phyloP scores from a whole-genome alignment of 2,888 invertebrate genomes.

The Phasia obesa region DNA sequence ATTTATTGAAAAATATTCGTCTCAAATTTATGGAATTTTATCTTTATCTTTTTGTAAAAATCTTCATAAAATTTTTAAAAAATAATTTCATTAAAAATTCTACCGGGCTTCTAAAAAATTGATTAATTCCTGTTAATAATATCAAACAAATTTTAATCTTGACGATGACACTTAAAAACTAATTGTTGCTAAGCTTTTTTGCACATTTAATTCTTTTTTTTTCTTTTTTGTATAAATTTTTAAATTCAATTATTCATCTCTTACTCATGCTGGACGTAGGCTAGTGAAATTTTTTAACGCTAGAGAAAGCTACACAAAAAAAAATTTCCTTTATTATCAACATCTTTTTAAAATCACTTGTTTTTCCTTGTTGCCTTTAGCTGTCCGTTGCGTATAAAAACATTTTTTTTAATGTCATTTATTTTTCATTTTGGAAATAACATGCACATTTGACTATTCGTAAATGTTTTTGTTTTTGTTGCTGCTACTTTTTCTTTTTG shows the following conservation, averaged over 20 bases:
- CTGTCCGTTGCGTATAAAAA: conserved; percentile 31
- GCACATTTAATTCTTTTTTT: not conserved
- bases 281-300: not conserved
- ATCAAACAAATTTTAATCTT: too few relatives aligned
- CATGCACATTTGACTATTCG: conserved; percentile 68
- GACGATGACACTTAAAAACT: too few relatives aligned
- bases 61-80: too few relatives aligned
- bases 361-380: conserved; percentile 32
- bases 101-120: too few relatives aligned
- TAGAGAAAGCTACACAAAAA: not conserved
- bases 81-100: too few relatives aligned
- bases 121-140: too few relatives aligned
- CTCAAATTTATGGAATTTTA: too few relatives aligned
- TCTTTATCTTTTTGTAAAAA: too few relatives aligned
- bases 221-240: conserved; percentile 63
- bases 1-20: too few relatives aligned
- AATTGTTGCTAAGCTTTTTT: not conserved
- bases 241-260: conserved; percentile 72
- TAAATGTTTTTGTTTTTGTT: conserved; percentile 1
- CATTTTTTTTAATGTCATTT: conserved; percentile 57
- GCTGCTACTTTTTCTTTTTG: not conserved
- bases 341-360: conserved; percentile 47
- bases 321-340: conserved; percentile 38
- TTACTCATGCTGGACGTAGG: conserved; percentile 31
- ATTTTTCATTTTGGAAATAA: conserved; percentile 61